Evolutionary conservation across 2,113 vertebrate genomes (phyloP).

Genomic region (Coracopsis vasa): DNA sequence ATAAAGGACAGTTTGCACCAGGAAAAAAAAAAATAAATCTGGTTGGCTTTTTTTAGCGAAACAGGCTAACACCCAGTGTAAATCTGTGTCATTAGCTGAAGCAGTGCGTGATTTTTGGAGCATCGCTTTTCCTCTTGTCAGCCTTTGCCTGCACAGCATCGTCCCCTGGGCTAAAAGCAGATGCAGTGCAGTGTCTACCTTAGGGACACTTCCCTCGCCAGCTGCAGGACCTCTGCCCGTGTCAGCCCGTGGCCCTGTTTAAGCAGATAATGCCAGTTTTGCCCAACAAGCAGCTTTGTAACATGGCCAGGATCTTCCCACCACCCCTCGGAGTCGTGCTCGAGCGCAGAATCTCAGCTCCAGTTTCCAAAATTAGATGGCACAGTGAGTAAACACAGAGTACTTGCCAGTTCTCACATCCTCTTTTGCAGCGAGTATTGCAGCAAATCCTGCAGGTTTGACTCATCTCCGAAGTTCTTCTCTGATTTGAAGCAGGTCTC

Average conservation of each 20-base stretch:
- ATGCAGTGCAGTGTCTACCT: neutral
- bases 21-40: slow-evolving; percentile 15
- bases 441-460: slow-evolving; percentile 63
- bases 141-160: neutral
- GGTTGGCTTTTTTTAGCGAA: slow-evolving; percentile 46
- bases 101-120: slow-evolving; percentile 24
- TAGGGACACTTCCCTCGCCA: neutral
- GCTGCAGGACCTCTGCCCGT: neutral
- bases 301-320: slow-evolving; percentile 20
- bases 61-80: slow-evolving; percentile 55
- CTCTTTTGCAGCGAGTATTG: slow-evolving; percentile 63
- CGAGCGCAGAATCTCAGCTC: slow-evolving; percentile 17
- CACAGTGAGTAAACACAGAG: slow-evolving; percentile 39
- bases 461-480: slow-evolving; percentile 45
- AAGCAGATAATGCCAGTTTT: slow-evolving; percentile 11
- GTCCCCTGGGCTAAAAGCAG: neutral
- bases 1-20: slow-evolving; percentile 58
- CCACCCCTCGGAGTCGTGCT: slow-evolving; percentile 35
- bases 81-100: slow-evolving; percentile 64
- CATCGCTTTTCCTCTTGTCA: neutral
- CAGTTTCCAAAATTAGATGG: slow-evolving; percentile 49
- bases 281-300: slow-evolving; percentile 1
- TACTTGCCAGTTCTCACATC: slow-evolving; percentile 65
- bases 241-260: neutral
- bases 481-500: neutral